Evolutionary conservation across 2,888 invertebrate genomes (phyloP).

Genomic region (Cryptocheilus praepositus): DNA sequence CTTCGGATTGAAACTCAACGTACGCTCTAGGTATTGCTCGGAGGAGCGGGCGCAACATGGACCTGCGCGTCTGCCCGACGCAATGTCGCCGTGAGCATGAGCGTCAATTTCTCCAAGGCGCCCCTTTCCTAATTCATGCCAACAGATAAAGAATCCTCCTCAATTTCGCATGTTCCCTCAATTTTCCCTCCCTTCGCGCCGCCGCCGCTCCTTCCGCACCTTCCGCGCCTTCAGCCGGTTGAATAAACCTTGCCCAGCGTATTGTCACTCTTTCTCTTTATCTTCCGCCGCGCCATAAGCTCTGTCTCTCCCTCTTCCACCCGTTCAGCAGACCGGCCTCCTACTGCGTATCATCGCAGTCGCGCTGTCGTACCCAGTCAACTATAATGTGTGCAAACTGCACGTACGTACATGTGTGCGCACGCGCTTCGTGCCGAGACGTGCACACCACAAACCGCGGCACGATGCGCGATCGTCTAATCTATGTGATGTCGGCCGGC

Average conservation of each 20-base stretch:
- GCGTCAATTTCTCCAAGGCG: conserved; percentile 12
- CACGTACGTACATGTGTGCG: conserved; percentile 8
- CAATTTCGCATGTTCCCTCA: conserved; percentile 57
- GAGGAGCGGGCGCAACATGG: not conserved
- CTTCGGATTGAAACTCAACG: conserved; percentile 22
- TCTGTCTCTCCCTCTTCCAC: conserved; percentile 46
- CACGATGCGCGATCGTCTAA: conserved; percentile 19
- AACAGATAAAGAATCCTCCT: conserved; percentile 57
- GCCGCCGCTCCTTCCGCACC: conserved; percentile 12
- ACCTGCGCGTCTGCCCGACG: no score
- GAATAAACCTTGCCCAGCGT: conserved; percentile 7
- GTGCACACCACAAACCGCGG: not conserved
- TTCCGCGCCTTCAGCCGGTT: conserved; percentile 22
- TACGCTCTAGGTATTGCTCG: not conserved
- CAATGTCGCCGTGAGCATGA: not conserved
- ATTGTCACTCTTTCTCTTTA: conserved; percentile 54
- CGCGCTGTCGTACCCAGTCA: conserved; percentile 34
- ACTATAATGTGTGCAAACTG: conserved; percentile 18
- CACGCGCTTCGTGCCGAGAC: conserved; percentile 6
- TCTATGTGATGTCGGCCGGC: conserved; percentile 47
- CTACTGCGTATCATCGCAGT: conserved; percentile 41
- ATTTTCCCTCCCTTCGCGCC: conserved; percentile 33
- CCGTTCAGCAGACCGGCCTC: conserved; percentile 58
- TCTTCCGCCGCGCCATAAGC: conserved; percentile 37
- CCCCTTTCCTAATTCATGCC: conserved; percentile 31